Conservation (phyloP, 2,888 invertebrate species). For the Lochmaea capreae region DNA sequence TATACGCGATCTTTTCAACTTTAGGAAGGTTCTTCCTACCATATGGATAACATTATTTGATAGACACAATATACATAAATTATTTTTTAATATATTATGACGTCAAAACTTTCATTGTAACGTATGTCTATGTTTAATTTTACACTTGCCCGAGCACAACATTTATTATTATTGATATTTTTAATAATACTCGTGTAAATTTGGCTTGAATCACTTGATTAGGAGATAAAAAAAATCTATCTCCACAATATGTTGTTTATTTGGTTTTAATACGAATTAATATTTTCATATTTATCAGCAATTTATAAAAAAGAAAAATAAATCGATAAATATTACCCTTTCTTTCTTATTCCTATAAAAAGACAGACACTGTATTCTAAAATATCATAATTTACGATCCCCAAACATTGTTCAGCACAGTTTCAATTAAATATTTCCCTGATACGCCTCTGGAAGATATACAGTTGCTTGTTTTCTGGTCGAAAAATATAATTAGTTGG, state of each 20-base stretch:
- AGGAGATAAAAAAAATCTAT: not conserved
- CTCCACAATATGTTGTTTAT: not conserved
- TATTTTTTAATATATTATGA: no score
- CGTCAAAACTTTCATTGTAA: not conserved
- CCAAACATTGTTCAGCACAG: no score
- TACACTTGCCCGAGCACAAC: not conserved
- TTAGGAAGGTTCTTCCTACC: no score
- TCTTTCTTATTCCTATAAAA: no score
- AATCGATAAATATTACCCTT: no score
- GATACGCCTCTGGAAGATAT: no score
- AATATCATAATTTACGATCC: no score
- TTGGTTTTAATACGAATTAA: not conserved
- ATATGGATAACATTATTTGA: no score
- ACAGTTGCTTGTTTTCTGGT: not conserved
- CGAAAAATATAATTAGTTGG: constrained; percentile 2
- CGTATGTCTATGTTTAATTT: not conserved
- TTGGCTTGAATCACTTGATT: not conserved
- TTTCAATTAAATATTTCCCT: no score
- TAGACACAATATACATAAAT: no score
- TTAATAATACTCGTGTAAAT: not conserved
- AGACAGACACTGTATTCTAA: no score
- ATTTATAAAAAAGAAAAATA: not conserved
- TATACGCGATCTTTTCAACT: no score
- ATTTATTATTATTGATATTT: not conserved
- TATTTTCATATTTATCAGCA: not conserved